Conservation (phyloP, 2,113 vertebrate species). For the Scatophagus argus region DNA sequence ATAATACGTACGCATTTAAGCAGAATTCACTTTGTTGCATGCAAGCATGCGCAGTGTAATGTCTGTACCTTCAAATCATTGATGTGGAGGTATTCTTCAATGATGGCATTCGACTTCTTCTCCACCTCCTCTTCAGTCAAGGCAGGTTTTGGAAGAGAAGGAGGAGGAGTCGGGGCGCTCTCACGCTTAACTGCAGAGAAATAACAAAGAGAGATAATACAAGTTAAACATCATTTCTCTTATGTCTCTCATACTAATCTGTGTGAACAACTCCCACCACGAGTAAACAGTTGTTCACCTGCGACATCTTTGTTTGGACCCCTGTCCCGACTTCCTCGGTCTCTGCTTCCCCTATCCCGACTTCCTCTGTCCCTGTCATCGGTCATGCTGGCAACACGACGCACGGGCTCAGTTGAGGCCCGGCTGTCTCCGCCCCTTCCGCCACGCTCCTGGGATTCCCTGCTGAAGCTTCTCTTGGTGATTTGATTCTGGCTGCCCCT, state of each 20-base stretch:
- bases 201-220: neutral
- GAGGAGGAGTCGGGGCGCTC: slow-evolving; percentile 67
- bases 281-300: slow-evolving; percentile 61
- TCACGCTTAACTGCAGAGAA: slow-evolving; percentile 86
- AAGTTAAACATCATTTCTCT: neutral
- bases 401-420: slow-evolving; percentile 84
- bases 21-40: neutral
- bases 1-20: neutral
- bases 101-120: slow-evolving; percentile 94
- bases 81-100: slow-evolving; percentile 96
- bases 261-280: too few relatives aligned
- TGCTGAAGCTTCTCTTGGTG: slow-evolving; percentile 95
- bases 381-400: slow-evolving; percentile 93
- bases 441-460: slow-evolving; percentile 91
- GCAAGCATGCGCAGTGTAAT: accelerated
- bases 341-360: slow-evolving; percentile 64
- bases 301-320: slow-evolving; percentile 78
- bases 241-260: neutral
- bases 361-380: slow-evolving; percentile 84
- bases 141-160: slow-evolving; percentile 78
- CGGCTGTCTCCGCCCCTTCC: slow-evolving; percentile 88
- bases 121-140: slow-evolving; percentile 93
- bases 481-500: slow-evolving; percentile 79
- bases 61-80: slow-evolving; percentile 92
- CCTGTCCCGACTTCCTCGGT: slow-evolving; percentile 42